Conservation (phyloP, 1,140 invertebrate species). For the Leptestheria dahalacensis region DNA sequence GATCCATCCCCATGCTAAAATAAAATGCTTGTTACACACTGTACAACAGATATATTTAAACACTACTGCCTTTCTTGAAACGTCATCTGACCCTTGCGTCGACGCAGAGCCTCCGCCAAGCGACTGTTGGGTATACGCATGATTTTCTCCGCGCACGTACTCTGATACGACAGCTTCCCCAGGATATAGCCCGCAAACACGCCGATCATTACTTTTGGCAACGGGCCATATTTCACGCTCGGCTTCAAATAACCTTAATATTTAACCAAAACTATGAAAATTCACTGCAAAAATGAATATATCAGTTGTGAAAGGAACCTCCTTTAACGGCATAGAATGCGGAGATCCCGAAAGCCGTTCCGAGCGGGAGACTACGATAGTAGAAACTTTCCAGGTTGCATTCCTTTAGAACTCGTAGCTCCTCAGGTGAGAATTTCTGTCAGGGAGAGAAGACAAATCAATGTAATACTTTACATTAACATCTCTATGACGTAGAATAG, state of each 20-base stretch:
- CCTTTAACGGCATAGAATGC: conserved; percentile 44
- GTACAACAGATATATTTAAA: not conserved
- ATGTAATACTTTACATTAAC: no score
- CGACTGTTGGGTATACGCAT: conserved; percentile 48
- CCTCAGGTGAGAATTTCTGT: conserved; percentile 38
- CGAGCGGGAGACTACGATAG: conserved; percentile 47
- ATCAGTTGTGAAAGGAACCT: conserved; percentile 25
- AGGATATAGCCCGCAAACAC: conserved; percentile 52
- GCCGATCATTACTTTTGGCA: conserved; percentile 45
- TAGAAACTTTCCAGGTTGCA: conserved; percentile 56
- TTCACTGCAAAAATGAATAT: not conserved
- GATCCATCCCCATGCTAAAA: conserved; percentile 5
- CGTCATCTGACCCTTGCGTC: conserved; percentile 4
- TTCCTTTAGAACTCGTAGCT: conserved; percentile 45
- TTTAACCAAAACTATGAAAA: conserved; percentile 13
- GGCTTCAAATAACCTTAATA: conserved; percentile 34
- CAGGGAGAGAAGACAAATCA: no score
- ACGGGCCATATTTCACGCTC: conserved; percentile 42
- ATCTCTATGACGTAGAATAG: no score
- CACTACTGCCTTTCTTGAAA: conserved; percentile 11
- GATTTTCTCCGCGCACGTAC: conserved; percentile 52
- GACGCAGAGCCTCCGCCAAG: conserved; percentile 23
- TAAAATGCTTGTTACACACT: not conserved
- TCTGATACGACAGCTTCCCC: conserved; percentile 58
- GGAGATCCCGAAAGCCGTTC: conserved; percentile 37